Evolutionary conservation across 37 sponge, comb jelly and placozoan genomes (phyloP), one percentile per base, ranked within the genome.

Genomic region (Mnemiopsis leidyi): DNA sequence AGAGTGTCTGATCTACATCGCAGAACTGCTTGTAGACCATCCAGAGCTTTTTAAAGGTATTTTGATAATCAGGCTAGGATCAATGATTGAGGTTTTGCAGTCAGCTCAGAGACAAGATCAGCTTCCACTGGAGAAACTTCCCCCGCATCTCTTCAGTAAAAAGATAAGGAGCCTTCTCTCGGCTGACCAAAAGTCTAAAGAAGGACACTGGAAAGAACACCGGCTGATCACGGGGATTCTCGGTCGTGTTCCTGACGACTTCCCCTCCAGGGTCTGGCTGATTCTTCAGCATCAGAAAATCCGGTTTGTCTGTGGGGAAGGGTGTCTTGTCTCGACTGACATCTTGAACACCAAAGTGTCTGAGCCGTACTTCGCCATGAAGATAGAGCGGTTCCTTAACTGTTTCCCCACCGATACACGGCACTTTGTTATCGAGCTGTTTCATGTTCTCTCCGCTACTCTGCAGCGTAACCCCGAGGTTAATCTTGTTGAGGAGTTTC

Each of bases 401-500:
- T 31, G 35, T 32, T 77, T 77, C 18, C 36, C 20, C 3, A 20
- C 79, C 5, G 35, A 77, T 32, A 34, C 20, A 1, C 79, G 79
- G 36, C 16, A 77, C 33, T 34, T 77, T 26, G 79, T 77, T 28
- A 77, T 77, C 32, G 79, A 77, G 36, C 7, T 77, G 79, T 34
- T 77, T 13, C 26, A 77, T 32, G 32, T 77, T 32, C 79, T 77
- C 18, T 3, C 32, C 16, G 30, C 32, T 32, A 77, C 79, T 26
- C 0, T 32, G 21, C 36, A 33, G 35, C 1, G 79, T 9, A 77
- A 77, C 18, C 32, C 26, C 33, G 79, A 26, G 3, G 79, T 77
- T 28, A 77, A 77, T 32, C 32, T 77, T 77, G 79, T 77, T 21
- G 79, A 77, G 21, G 20, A 77, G 33, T 77, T 77, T 32, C 32